Base-by-base conservation (phyloP, 2,797 vertebrate species). In the Salmo trutta region DNA sequence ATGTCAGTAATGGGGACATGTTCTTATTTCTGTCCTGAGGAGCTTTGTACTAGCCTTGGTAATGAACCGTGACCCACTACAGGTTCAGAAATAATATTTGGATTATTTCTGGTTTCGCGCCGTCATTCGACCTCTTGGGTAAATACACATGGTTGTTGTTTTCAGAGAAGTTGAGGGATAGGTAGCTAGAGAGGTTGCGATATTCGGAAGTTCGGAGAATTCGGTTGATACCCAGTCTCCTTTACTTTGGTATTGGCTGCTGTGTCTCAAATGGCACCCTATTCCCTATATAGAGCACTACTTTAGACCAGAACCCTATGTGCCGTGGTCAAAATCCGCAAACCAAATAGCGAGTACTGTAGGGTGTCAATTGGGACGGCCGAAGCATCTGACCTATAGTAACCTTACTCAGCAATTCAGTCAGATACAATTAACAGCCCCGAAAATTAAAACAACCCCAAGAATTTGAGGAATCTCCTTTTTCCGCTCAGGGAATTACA, bases 41-140 rank as follows among this genome's bases (percentile, higher is more conserved):
- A 52, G 52, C 53, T 31, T 51, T 78, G 77, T 83, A 71, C 76
- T 77, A 16, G 33, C 31, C 27, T 16, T 29, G 10, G 10, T 69
- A 79, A 79, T 41, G 31, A 29, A 64, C 74, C 36, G 53, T 77
- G 77, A 79, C 70, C 5, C 71, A 21, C 31, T 74, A 62, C 65
- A 77, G 71, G 70, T 76, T 82, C 41, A 79, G 21, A 62, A 65
- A 66, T 74, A 70, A 77, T 74, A 75, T 73, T 78, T 54, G 27
- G 24, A 69, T 74, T 71, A n/a, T 71, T 74, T 53, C 41, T 53
- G 65, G 17, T 74, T 81, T 74, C 65, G 66, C 19, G 52, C 29
- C 17, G 71, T 59, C 75, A 75, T 73, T 64, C 41, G 29, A 68
- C 64, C 71, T 76, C 52, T 69, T 71, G 72, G 29, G 53, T 17